Conservation (phyloP, 1,140 invertebrate genomes). For the Cheumatopsyche charites region DNA sequence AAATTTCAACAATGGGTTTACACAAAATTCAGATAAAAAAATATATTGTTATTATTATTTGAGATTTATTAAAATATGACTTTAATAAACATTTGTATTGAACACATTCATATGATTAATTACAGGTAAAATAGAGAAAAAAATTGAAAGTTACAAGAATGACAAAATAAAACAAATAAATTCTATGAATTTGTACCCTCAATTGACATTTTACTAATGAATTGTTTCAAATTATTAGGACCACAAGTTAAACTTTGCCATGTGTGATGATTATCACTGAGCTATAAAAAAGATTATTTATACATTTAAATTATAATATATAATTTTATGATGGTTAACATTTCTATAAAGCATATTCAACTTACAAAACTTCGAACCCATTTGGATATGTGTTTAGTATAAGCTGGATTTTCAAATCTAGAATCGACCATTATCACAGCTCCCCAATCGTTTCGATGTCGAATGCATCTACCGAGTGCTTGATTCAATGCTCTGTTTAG, state of each 20-base stretch:
- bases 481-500: constrained; percentile 56
- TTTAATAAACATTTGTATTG: no score
- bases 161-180: neutral
- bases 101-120: no score
- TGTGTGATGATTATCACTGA: constrained; percentile 54
- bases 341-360: constrained; percentile 41
- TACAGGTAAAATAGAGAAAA: no score
- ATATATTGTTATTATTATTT: no score
- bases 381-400: constrained; percentile 53
- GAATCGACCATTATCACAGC: constrained; percentile 56
- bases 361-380: constrained; percentile 55
- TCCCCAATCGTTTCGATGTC: constrained; percentile 58
- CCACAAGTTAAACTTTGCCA: constrained; percentile 52
- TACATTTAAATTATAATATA: neutral
- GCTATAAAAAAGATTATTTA: constrained; percentile 47
- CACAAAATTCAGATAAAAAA: no score
- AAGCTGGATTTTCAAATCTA: constrained; percentile 49
- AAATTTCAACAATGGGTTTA: no score
- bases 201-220: constrained; percentile 53
- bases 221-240: constrained; percentile 51
- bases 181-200: neutral
- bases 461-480: constrained; percentile 57
- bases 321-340: no score
- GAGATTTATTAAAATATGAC: no score
- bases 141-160: no score